Conservation (phyloP, 2,113 vertebrate species). For the Odocoileus virginianus region DNA sequence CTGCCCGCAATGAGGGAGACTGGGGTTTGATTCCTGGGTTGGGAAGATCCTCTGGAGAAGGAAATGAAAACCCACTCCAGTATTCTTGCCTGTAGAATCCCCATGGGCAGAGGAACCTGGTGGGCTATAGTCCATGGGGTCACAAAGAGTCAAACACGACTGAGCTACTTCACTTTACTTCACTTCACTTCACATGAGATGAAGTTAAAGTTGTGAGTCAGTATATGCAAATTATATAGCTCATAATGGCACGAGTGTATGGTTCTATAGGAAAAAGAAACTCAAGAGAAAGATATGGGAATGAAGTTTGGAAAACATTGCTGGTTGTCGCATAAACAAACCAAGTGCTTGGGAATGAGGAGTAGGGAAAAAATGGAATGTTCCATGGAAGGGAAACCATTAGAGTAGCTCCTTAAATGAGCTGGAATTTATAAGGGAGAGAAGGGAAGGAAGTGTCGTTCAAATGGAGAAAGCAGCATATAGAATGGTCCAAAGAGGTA, state of each 20-base stretch:
- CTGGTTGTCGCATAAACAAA: not conserved
- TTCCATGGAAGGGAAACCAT: not conserved
- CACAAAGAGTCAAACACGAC: no score
- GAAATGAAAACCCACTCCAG: no score
- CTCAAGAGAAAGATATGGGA: not conserved
- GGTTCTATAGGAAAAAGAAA: not conserved
- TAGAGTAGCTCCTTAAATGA: not conserved
- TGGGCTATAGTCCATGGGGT: no score
- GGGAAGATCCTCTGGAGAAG: no score
- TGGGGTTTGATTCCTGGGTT: no score
- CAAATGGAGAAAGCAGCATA: not conserved
- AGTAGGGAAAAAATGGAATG: not conserved
- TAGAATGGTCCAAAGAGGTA: not conserved
- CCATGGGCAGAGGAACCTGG: no score
- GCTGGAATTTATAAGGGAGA: not conserved
- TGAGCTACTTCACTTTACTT: no score
- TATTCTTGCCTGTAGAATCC: no score
- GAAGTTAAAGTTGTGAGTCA: not conserved
- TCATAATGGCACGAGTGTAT: not conserved
- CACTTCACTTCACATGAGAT: not conserved
- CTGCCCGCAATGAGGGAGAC: no score
- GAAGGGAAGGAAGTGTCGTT: not conserved
- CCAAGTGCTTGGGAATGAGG: not conserved
- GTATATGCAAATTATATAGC: not conserved
- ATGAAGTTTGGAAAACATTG: not conserved